phyloP scores from a whole-genome alignment of 2,113 vertebrate species.

The Gobio gobio region DNA sequence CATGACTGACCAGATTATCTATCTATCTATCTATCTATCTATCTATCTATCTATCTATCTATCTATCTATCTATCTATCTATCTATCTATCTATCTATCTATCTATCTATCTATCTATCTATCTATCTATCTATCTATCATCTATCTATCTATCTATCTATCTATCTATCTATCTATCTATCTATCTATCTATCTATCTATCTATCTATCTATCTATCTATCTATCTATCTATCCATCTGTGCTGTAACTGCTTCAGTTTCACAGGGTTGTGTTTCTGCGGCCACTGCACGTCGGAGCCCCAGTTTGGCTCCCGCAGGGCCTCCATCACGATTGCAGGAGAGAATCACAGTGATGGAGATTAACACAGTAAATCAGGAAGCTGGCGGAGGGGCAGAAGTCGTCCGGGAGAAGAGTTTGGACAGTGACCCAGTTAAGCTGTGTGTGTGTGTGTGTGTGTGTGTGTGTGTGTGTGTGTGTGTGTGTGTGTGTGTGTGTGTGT shows the following conservation, averaged over 20 bases:
- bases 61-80: too few species aligned
- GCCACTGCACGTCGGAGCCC: background rate
- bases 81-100: too few species aligned
- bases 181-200: background rate
- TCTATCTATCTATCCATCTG: background rate
- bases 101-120: background rate
- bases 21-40: too few species aligned
- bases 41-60: too few species aligned
- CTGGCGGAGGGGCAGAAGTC: background rate
- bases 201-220: background rate
- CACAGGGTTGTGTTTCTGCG: background rate
- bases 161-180: background rate
- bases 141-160: background rate
- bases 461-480: too few species aligned
- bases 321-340: background rate
- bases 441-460: background rate
- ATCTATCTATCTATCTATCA: background rate
- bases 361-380: constrained; percentile 18
- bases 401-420: background rate
- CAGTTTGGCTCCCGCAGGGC: constrained; percentile 10
- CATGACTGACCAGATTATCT: too few species aligned
- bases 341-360: background rate
- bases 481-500: background rate
- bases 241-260: background rate
- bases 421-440: background rate